These are phyloP conservation scores for Copidosoma aretas DNA, from an alignment of 2,888 invertebrate species.

Conservation along the genomic window DNA sequence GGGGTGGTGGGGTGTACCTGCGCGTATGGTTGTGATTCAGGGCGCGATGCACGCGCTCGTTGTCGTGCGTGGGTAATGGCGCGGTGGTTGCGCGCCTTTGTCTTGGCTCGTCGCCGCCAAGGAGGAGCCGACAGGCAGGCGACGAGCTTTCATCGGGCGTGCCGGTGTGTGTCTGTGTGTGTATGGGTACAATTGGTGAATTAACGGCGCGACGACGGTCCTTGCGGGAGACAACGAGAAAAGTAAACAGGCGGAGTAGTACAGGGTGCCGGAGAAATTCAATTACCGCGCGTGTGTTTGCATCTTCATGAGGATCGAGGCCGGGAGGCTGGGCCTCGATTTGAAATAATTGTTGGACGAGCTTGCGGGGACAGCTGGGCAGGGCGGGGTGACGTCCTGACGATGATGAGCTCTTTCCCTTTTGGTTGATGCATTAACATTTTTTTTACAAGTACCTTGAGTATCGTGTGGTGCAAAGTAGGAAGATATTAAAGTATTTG, in stretches of 20 bases:
- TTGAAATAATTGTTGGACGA: too few species aligned
- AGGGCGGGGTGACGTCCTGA: too few species aligned
- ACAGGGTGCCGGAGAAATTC: not conserved
- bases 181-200: conserved; percentile 21
- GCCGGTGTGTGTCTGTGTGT: not conserved
- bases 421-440: too few species aligned
- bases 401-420: too few species aligned
- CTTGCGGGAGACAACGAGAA: conserved; percentile 38
- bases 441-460: too few species aligned
- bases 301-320: not conserved
- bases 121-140: not conserved
- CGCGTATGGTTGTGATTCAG: conserved; percentile 10
- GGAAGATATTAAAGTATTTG: too few species aligned
- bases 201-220: conserved; percentile 20
- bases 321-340: too few species aligned
- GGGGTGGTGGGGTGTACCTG: conserved; percentile 7
- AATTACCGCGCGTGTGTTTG: not conserved
- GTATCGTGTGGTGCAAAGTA: too few species aligned
- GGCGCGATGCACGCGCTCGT: not conserved
- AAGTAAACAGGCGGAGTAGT: conserved; percentile 12
- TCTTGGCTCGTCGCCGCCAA: not conserved
- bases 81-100: conserved; percentile 1
- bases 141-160: not conserved
- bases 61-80: not conserved
- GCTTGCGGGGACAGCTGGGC: too few species aligned